Percentiles rank a stretch among this genome's conserved stretches.
phyloP scores from a whole-genome alignment of 37 sponge, comb jelly and placozoan species.

The Tethya wilhelma region DNA sequence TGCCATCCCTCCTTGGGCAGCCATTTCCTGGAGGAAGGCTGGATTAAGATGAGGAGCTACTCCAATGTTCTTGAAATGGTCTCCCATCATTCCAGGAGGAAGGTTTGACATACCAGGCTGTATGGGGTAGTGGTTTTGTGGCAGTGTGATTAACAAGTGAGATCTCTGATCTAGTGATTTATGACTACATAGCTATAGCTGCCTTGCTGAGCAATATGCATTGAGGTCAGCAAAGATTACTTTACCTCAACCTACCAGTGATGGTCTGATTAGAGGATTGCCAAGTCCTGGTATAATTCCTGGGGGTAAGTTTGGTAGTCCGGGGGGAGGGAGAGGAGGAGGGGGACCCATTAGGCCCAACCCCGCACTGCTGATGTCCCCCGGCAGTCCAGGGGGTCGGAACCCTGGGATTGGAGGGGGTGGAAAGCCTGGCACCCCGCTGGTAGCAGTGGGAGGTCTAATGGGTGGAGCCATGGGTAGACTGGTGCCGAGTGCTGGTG shows the following conservation, averaged over 20 bases:
- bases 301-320: constrained; percentile 38
- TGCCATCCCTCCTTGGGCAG: constrained; percentile 2
- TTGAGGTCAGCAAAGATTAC: too few species aligned
- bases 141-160: too few species aligned
- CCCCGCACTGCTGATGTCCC: background rate
- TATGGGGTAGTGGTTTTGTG: background rate
- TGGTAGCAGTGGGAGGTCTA: constrained; percentile 9
- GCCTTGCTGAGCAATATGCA: too few species aligned
- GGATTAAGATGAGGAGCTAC: constrained; percentile 92
- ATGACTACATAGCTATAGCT: too few species aligned
- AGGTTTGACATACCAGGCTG: constrained; percentile 8
- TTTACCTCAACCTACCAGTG: constrained; percentile 20
- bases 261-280: constrained; percentile 17
- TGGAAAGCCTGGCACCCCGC: constrained; percentile 44
- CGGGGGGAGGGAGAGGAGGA: constrained; percentile 29
- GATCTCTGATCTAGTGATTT: too few species aligned
- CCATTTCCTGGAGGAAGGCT: constrained; percentile 84
- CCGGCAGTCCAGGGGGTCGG: constrained; percentile 35
- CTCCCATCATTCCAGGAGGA: constrained; percentile 10
- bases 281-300: constrained; percentile 39
- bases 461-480: constrained; percentile 22
- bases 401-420: constrained; percentile 39
- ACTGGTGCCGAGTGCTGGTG: background rate
- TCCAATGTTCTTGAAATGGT: constrained; percentile 20
- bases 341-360: constrained; percentile 10